phyloP scores from a whole-genome alignment of 1,140 invertebrate species.

The Parapsyche elsis region DNA sequence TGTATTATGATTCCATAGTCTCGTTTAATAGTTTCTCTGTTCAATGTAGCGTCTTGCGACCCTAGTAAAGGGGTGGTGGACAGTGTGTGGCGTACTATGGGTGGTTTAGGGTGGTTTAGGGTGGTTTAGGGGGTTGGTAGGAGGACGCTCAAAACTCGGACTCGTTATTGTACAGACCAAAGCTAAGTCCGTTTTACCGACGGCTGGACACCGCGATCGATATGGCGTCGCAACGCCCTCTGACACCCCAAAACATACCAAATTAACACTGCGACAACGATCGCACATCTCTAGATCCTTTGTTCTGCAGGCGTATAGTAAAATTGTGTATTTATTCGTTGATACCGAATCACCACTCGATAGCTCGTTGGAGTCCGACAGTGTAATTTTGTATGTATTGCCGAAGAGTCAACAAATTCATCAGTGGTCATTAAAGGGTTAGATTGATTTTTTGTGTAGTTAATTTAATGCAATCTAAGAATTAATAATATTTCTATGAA shows the following conservation, averaged over 20 bases:
- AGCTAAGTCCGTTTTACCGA: slow-evolving; percentile 41
- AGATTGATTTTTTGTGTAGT: no score
- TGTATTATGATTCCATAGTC: no score
- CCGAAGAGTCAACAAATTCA: no score
- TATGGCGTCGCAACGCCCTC: slow-evolving; percentile 33
- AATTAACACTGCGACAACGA: not conserved
- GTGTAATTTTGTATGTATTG: no score
- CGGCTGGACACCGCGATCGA: slow-evolving; percentile 39
- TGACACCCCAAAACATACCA: not conserved
- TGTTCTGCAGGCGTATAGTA: not conserved
- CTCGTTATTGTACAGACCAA: slow-evolving; percentile 26
- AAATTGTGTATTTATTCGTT: no score
- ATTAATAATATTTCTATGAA: no score
- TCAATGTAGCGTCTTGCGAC: no score
- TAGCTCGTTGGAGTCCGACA: no score
- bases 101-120: not conserved
- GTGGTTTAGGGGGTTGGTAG: not conserved
- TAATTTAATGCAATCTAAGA: no score
- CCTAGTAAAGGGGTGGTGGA: not conserved
- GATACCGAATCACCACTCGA: no score
- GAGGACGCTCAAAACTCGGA: slow-evolving; percentile 16
- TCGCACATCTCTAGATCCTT: slow-evolving; percentile 8
- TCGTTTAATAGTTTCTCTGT: no score
- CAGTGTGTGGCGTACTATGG: not conserved
- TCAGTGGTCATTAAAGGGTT: no score